Evolutionary conservation across 2,797 vertebrate genomes (phyloP).

Genomic region (Chloroceryle inda): DNA sequence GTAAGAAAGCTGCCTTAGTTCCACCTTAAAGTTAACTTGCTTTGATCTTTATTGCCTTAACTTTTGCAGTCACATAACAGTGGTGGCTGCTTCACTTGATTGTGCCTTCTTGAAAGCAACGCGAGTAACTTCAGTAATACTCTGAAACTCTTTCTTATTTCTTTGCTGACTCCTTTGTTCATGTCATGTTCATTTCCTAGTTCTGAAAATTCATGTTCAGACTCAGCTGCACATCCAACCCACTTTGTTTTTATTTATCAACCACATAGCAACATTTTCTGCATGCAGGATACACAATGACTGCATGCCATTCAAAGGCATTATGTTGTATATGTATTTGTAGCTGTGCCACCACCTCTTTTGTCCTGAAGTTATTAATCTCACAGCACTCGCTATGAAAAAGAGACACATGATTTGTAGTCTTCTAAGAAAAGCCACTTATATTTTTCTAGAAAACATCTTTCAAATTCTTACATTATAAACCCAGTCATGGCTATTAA

Average conservation of each 20-base stretch:
- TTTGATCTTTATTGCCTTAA: conserved; percentile 56
- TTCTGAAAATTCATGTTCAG: conserved; percentile 78
- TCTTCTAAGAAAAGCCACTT: neutral
- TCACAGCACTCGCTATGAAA: neutral
- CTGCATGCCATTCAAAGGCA: conserved; percentile 15
- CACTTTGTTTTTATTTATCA: conserved; percentile 80
- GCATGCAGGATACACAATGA: neutral
- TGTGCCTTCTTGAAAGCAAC: conserved; percentile 62
- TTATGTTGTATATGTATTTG: neutral
- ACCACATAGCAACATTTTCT: conserved; percentile 77
- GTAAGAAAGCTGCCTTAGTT: conserved; percentile 16
- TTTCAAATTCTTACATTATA: neutral
- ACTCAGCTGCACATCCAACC: conserved; percentile 53
- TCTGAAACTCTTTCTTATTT: conserved; percentile 73
- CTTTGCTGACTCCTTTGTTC: conserved; percentile 61
- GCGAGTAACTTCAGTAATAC: conserved; percentile 32
- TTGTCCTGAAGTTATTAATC: neutral
- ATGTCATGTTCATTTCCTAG: conserved; percentile 46
- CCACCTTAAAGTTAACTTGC: conserved; percentile 67
- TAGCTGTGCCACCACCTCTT: neutral
- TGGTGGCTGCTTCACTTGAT: conserved; percentile 64
- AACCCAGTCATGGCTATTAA: neutral
- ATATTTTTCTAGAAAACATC: neutral
- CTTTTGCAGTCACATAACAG: conserved; percentile 59
- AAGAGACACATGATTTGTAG: neutral